Base-by-base conservation (phyloP, 2,888 invertebrate species). In the Hetaerina titia region DNA sequence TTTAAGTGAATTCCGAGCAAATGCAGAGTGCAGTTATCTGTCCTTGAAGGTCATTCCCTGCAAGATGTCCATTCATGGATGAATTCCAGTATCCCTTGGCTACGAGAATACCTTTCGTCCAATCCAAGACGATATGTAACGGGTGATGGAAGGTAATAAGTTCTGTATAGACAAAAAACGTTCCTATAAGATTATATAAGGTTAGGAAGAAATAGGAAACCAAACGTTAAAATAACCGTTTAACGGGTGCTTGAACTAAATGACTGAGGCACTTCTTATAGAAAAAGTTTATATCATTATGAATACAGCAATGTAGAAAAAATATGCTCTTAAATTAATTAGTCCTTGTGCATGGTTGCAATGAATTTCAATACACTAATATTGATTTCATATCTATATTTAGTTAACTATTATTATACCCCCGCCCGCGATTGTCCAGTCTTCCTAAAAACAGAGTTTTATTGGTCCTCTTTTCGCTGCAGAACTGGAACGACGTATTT, bases 1-100 rank as follows among this genome's bases (percentile, higher is more conserved):
- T 64, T 64, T 90, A 25, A 64, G 17, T 19, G 45, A 19, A 90
- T 90, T 90, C 90, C 64, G 45, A 45, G 15, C 89, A 22, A n/a
- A 89, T 56, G 88, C 88, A 17, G 63, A 90, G 90, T 63, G 90
- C 90, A 90, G 90, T 90, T 90, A 90, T 90, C 17, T 90, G 90
- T 90, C 90, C 90, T 90, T 90, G 90, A 90, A 64, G 90, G 90
- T 31, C 74, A 25, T 74, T 25, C 90, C 57, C 15, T 57, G 56
- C 89, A 63, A 25, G 63, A 31, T 60, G 25, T n/a, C 31, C 60
- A 63, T 90, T 90, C 90, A 90, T 90, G 60, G 90, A 90, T 45
- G 90, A 60, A 60, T 90, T 25, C 63, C 60, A 64, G 63, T 64
- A 90, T 31, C 17, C 64, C 89, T 89, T 89, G 7, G 58, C 57